Percentiles rank a stretch among this genome's conserved stretches.
Evolutionary conservation across 2,797 vertebrate species (phyloP).

Genomic region (Orestias chungarensis): DNA sequence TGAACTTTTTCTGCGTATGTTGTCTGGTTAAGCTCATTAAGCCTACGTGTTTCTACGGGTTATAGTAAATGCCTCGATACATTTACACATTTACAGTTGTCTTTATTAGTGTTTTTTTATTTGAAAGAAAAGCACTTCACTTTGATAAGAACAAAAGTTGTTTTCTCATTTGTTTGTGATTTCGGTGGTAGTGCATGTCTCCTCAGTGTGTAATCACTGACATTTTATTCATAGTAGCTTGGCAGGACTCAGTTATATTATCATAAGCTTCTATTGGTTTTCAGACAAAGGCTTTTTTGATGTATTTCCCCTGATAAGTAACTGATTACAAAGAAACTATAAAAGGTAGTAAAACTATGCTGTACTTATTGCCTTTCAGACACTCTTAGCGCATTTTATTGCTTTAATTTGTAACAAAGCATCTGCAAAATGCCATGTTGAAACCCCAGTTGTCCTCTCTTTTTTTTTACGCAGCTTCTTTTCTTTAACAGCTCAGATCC

Average conservation of each 20-base stretch:
- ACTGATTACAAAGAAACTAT: background rate
- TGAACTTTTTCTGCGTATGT: conserved; percentile 8
- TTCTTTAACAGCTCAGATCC: background rate
- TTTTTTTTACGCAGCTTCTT: background rate
- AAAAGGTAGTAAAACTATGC: background rate
- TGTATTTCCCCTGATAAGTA: background rate
- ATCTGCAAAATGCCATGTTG: background rate
- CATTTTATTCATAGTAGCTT: background rate
- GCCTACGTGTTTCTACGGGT: conserved; percentile 8
- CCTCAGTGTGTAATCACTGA: background rate
- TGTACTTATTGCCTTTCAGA: background rate
- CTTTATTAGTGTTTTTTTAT: conserved; percentile 3
- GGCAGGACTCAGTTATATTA: background rate
- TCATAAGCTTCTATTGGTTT: background rate
- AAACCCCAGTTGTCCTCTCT: background rate
- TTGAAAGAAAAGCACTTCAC: background rate
- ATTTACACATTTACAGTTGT: no score
- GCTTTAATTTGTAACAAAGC: background rate
- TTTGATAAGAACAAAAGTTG: background rate
- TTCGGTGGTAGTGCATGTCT: background rate
- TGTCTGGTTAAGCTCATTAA: conserved; percentile 43
- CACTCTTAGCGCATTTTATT: background rate
- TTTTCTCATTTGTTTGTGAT: no score
- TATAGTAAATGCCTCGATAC: conserved; percentile 21
- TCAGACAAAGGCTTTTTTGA: background rate